phyloP scores from a whole-genome alignment of 1,140 invertebrate species.

The Cryptotermes secundus region DNA sequence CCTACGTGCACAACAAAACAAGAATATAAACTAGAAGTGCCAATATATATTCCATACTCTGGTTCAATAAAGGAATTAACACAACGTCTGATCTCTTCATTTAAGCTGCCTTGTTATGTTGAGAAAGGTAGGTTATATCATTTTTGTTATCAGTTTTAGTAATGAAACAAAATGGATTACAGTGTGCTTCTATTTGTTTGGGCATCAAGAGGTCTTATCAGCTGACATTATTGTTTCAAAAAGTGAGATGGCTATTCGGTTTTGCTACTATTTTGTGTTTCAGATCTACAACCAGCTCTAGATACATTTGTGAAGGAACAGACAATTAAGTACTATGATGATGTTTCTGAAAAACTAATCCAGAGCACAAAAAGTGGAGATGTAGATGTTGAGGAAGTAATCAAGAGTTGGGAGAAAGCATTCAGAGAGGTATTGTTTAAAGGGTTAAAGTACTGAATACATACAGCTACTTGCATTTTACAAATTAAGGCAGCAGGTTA shows the following conservation, averaged over 20 bases:
- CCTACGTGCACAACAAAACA: slow-evolving; percentile 60
- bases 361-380: slow-evolving; percentile 53
- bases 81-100: slow-evolving; percentile 64
- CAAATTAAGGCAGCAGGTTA: too few species aligned
- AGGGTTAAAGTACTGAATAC: too few species aligned
- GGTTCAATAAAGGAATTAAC: slow-evolving; percentile 63
- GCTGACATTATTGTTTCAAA: not conserved
- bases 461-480: too few species aligned
- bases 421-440: slow-evolving; percentile 60
- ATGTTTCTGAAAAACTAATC: slow-evolving; percentile 51
- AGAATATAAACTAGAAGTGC: slow-evolving; percentile 58
- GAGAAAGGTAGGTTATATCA: slow-evolving; percentile 51
- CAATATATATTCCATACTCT: slow-evolving; percentile 60
- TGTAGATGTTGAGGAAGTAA: slow-evolving; percentile 65
- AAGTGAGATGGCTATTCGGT: not conserved
- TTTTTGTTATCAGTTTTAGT: not conserved
- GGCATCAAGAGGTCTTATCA: not conserved
- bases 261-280: slow-evolving; percentile 6
- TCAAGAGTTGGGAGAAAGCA: slow-evolving; percentile 66
- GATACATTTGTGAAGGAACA: slow-evolving; percentile 52
- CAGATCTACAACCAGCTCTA: slow-evolving; percentile 55
- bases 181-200: too few species aligned
- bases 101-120: slow-evolving; percentile 69
- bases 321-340: slow-evolving; percentile 55
- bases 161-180: not conserved